Conservation (phyloP, 2,888 invertebrate species). For the Drosophila limbata region DNA sequence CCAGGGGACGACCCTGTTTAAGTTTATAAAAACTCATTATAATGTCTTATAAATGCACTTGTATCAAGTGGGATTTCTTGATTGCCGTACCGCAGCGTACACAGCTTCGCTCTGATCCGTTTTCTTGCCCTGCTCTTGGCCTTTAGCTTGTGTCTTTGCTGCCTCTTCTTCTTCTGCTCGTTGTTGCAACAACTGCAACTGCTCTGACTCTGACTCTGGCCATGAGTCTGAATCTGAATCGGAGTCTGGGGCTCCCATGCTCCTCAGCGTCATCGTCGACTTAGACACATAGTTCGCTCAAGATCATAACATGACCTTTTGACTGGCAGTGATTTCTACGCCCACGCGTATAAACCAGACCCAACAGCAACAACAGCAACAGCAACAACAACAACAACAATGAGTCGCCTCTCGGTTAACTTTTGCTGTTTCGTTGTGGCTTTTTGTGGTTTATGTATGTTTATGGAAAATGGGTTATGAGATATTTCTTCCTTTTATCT, state of each 20-base stretch:
- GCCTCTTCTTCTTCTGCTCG: slow-evolving; percentile 16
- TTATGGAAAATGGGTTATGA: slow-evolving; percentile 81
- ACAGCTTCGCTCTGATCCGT: slow-evolving; percentile 41
- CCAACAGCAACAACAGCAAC: slow-evolving; percentile 59
- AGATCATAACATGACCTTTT: slow-evolving; percentile 83
- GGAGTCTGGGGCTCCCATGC: slow-evolving; percentile 68
- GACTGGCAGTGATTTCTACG: slow-evolving; percentile 84
- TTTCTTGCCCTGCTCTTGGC: slow-evolving; percentile 50
- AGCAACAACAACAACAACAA: slow-evolving; percentile 41
- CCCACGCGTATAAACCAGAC: slow-evolving; percentile 82
- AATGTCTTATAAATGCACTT: slow-evolving; percentile 82
- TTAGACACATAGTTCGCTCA: slow-evolving; percentile 81
- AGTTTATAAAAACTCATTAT: slow-evolving; percentile 83
- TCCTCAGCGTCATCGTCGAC: slow-evolving; percentile 64
- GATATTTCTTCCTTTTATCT: slow-evolving; percentile 81
- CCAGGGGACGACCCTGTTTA: slow-evolving; percentile 74
- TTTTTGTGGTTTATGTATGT: slow-evolving; percentile 79
- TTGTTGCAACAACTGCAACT: slow-evolving; percentile 29
- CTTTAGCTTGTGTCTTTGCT: slow-evolving; percentile 28
- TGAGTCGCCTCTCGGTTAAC: slow-evolving; percentile 47
- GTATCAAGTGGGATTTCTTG: slow-evolving; percentile 81
- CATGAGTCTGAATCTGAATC: slow-evolving; percentile 21
- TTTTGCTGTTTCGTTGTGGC: slow-evolving; percentile 49
- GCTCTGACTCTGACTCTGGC: slow-evolving; percentile 19
- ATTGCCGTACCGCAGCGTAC: slow-evolving; percentile 54